Conservation (phyloP, 1,140 invertebrate species). For the Hirudo medicinalis region DNA sequence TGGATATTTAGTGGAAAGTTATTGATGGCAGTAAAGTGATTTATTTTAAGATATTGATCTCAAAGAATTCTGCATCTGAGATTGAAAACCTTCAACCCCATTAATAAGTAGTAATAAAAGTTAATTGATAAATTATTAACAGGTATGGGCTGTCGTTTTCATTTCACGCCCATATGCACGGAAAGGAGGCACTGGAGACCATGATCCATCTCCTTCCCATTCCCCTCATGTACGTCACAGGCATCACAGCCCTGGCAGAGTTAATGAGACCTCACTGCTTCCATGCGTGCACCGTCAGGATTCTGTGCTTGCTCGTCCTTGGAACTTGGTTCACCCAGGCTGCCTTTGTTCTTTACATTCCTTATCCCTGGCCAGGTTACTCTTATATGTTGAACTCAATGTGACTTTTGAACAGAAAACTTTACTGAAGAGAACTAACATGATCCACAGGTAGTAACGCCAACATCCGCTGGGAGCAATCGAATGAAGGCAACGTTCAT, state of each 20-base stretch:
- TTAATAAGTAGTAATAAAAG: no score
- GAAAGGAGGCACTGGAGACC: conserved; percentile 16
- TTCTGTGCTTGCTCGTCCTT: conserved; percentile 3
- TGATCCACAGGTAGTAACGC: neutral
- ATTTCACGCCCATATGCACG: conserved; percentile 19
- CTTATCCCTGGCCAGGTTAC: conserved; percentile 13
- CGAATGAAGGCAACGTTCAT: conserved; percentile 16
- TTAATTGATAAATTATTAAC: neutral
- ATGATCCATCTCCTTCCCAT: conserved; percentile 16
- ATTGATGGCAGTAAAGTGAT: no score
- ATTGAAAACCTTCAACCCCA: no score
- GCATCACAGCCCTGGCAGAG: neutral
- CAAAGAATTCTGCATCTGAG: no score
- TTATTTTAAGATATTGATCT: no score
- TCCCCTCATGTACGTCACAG: conserved; percentile 12
- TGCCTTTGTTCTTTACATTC: conserved; percentile 15
- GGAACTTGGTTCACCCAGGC: conserved; percentile 18
- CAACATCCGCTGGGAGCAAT: conserved; percentile 16
- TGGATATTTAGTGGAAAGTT: no score
- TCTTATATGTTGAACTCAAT: neutral
- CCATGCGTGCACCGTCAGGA: neutral
- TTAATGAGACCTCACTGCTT: neutral
- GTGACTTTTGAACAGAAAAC: no score
- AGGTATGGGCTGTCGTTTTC: conserved; percentile 15
- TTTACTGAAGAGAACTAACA: neutral